Evolutionary conservation across 2,888 invertebrate species (phyloP), one percentile per base, ranked within the genome.

Genomic region (Apeira syringaria): DNA sequence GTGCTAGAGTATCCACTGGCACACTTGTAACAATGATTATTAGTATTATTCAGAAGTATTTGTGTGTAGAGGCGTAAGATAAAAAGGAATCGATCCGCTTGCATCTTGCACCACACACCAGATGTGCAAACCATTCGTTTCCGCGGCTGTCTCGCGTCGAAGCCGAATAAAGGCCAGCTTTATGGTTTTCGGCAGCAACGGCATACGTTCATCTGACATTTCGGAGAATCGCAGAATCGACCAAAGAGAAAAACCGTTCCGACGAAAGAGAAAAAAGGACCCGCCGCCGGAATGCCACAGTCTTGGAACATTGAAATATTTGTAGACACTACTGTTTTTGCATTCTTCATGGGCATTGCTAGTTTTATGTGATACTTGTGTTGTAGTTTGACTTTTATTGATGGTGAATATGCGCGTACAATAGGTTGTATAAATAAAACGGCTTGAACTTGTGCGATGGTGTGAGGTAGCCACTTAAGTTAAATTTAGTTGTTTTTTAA

Each of bases 131-230:
- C 63, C 62, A 61, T 74, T 71, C 70, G 74, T 81, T 80, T 79
- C 81, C 80, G 75, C 72, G 74, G 72, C 72, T 71, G 43, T 32
- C 17, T 7, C 9, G 59, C 53, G 61, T 55, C 64, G 58, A 50
- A 60, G 48, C 68, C 69, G 72, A 77, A 82, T 79, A 75, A 74
- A 68, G 62, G 62, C 57, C 53, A 49, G 60, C 65, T 84, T 87
- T 84, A 84, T 84, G 85, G 68, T 80, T 84, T 85, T 86, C 85
- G 86, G 81, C 83, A 79, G 80, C 78, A 68, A 81, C 83, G 78
- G 80, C 78, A 68, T 69, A 72, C 66, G 67, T 70, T 76, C 76
- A 75, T 75, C 72, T 65, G 65, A 42, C 32, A 45, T 46, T 72
- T 73, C 73, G 56, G 25, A 50, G 82, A 82, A 81, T 56, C 48